These are phyloP conservation scores for Hydraecia micacea DNA, from an alignment of 2,888 invertebrate genomes.

Conservation along the genomic window DNA sequence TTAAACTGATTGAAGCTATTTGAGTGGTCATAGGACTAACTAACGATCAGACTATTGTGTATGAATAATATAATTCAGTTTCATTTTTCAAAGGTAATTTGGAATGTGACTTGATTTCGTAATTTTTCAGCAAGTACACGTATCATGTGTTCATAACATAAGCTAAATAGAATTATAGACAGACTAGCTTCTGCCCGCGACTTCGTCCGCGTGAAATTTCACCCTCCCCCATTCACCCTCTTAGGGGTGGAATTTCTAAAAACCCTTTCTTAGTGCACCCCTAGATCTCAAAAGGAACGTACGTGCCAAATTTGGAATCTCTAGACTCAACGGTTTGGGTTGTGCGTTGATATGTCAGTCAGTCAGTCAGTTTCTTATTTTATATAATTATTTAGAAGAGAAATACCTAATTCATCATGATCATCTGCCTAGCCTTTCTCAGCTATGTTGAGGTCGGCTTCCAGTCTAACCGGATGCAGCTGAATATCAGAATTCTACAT, in stretches of 20 bases:
- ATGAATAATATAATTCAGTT: background rate
- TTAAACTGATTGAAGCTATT: conserved; percentile 11
- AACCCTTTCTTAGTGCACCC: too few species aligned
- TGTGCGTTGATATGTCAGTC: too few species aligned
- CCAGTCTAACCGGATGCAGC: background rate
- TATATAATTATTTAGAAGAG: background rate
- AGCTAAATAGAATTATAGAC: background rate
- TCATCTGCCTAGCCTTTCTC: background rate
- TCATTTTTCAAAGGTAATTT: background rate
- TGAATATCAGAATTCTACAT: background rate
- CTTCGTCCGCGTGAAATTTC: too few species aligned
- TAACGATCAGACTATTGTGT: conserved; percentile 27
- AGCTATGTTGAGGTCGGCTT: background rate
- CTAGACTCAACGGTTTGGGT: too few species aligned
- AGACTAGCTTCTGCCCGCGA: too few species aligned
- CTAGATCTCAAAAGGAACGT: too few species aligned
- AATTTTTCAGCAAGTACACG: background rate
- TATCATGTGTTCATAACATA: background rate
- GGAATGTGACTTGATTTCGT: background rate
- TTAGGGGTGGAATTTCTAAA: too few species aligned
- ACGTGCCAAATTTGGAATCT: too few species aligned
- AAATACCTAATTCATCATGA: background rate
- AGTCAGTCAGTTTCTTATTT: too few species aligned
- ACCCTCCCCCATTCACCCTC: too few species aligned
- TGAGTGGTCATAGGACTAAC: conserved; percentile 1